phyloP scores from a whole-genome alignment of 2,888 invertebrate genomes.

The Noctua janthe region DNA sequence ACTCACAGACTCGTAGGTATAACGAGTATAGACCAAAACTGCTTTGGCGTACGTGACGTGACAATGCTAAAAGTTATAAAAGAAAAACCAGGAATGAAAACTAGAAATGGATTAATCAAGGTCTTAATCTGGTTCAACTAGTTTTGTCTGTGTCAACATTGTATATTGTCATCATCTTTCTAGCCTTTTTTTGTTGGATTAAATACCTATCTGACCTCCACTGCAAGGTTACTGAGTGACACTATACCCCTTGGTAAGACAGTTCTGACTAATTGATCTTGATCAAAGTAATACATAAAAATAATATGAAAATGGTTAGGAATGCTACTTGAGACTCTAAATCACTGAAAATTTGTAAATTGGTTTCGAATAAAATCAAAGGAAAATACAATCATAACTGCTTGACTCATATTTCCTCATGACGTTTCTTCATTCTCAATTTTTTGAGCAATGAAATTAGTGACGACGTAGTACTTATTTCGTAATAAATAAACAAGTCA shows the following conservation, averaged over 20 bases:
- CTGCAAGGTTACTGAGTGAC: neutral
- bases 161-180: neutral
- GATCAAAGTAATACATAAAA: neutral
- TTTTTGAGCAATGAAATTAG: no score
- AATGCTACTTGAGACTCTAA: neutral
- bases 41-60: neutral
- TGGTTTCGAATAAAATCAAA: neutral
- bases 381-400: neutral
- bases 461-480: neutral
- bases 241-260: neutral
- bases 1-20: neutral
- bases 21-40: neutral
- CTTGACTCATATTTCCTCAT: neutral
- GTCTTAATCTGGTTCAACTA: neutral
- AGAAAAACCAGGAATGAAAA: neutral
- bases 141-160: neutral
- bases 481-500: neutral
- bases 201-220: neutral
- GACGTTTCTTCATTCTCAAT: neutral
- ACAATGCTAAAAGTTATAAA: neutral
- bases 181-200: neutral
- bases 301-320: neutral
- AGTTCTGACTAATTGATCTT: neutral
- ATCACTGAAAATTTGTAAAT: neutral
- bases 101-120: neutral